phyloP scores from a whole-genome alignment of 2,888 invertebrate genomes.

The Stenurella melanura region DNA sequence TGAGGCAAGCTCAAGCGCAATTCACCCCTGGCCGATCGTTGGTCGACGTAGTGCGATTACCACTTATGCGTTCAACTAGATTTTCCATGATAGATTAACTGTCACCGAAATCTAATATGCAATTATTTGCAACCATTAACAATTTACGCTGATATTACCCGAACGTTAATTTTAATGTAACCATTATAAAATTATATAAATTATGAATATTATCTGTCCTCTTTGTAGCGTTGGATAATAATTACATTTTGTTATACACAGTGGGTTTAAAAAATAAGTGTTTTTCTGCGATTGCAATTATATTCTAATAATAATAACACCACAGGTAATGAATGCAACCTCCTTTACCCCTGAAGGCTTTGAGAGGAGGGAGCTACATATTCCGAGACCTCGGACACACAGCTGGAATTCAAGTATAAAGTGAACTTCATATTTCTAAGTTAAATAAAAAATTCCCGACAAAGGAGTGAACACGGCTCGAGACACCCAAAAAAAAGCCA shows the following conservation, averaged over 20 bases:
- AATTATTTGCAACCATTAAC: conserved; percentile 48
- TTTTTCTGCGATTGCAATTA: too few relatives aligned
- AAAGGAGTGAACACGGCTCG: too few relatives aligned
- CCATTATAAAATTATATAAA: conserved; percentile 30
- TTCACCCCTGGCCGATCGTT: not conserved
- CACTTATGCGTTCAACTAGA: conserved; percentile 7
- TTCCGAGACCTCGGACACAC: too few relatives aligned
- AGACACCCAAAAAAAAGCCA: too few relatives aligned
- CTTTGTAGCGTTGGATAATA: not conserved
- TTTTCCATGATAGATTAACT: conserved; percentile 16
- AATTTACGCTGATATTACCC: conserved; percentile 41
- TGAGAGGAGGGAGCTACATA: too few relatives aligned
- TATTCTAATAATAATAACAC: too few relatives aligned
- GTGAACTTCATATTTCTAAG: too few relatives aligned
- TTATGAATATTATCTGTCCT: not conserved
- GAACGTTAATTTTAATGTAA: conserved; percentile 44
- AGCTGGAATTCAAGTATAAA: too few relatives aligned
- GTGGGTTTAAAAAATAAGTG: not conserved
- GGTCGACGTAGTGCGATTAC: not conserved
- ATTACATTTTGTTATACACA: not conserved
- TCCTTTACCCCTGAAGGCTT: too few relatives aligned
- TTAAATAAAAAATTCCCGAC: too few relatives aligned
- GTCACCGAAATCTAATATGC: conserved; percentile 36
- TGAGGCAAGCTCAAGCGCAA: not conserved
- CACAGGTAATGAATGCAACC: too few relatives aligned